A percentile compares a stretch with the other conserved stretches of the same genome.
Evolutionary conservation across 2,113 vertebrate genomes (phyloP).

Genomic region (Channa argus): DNA sequence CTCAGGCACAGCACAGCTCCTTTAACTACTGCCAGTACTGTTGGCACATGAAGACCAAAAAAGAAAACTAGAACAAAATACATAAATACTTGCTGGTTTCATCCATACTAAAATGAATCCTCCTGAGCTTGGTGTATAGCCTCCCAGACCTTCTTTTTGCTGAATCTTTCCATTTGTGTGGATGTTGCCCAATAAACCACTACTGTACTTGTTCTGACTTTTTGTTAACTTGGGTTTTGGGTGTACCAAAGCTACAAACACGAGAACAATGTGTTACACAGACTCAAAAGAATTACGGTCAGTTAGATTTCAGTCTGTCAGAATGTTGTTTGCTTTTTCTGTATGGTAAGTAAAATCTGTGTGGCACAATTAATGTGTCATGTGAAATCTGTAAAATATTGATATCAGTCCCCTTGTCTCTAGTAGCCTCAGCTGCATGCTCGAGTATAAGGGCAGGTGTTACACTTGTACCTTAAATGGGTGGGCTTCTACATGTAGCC

Average conservation of each 20-base stretch:
- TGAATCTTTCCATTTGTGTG: constrained; percentile 39
- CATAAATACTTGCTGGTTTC: constrained; percentile 61
- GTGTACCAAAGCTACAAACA: too few relatives aligned
- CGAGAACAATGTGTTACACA: neutral
- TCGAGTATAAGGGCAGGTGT: too few relatives aligned
- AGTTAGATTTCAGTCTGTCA: neutral
- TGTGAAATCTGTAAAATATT: too few relatives aligned
- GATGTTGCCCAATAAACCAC: constrained; percentile 19
- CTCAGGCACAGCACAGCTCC: constrained; percentile 45
- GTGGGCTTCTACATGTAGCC: too few relatives aligned
- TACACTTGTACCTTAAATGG: too few relatives aligned
- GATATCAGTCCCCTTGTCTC: too few relatives aligned
- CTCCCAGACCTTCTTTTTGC: constrained; percentile 36
- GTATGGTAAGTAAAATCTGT: too few relatives aligned
- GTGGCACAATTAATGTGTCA: too few relatives aligned
- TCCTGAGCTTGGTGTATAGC: constrained; percentile 42
- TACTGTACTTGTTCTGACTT: constrained; percentile 17
- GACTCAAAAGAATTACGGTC: neutral
- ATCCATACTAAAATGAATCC: constrained; percentile 57
- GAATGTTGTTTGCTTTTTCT: neutral
- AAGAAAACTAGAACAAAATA: constrained; percentile 66
- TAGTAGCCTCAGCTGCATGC: too few relatives aligned
- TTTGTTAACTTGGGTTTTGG: constrained; percentile 13
- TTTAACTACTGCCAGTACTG: constrained; percentile 58
- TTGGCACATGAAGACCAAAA: constrained; percentile 63